Evolutionary conservation across 2,113 vertebrate genomes (phyloP).

Genomic region (Pontoporia blainvillei): DNA sequence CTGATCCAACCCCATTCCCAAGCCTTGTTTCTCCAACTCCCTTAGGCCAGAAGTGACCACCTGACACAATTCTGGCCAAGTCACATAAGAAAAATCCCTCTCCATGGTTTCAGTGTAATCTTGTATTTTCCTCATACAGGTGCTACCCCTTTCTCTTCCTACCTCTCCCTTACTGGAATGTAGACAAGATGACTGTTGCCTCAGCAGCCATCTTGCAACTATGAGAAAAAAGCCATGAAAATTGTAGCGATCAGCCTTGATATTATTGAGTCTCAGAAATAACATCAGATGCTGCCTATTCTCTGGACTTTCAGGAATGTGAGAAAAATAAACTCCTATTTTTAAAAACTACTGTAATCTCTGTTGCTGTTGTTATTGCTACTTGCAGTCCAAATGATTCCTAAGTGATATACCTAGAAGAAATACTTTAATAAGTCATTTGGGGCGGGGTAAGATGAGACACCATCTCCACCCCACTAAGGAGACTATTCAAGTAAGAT

Average conservation of each 20-base stretch:
- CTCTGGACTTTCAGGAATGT: constrained; percentile 8
- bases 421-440: background rate
- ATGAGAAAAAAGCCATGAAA: background rate
- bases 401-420: background rate
- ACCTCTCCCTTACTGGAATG: background rate
- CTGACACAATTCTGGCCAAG: background rate
- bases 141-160: background rate
- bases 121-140: background rate
- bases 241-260: background rate
- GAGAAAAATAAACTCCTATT: background rate
- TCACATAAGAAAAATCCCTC: background rate
- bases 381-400: background rate
- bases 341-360: background rate
- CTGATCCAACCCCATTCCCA: background rate
- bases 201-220: background rate
- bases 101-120: background rate
- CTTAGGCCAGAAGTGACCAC: background rate
- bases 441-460: background rate
- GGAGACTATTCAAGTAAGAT: background rate
- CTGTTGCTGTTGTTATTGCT: background rate
- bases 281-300: background rate
- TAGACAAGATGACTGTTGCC: background rate
- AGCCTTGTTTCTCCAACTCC: background rate
- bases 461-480: background rate
- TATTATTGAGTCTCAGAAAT: background rate